A percentile compares a stretch with the other conserved stretches of the same genome.
These are phyloP conservation scores for Drosophila multiciliata DNA, from an alignment of 2,888 invertebrate genomes.

Conservation along the genomic window DNA sequence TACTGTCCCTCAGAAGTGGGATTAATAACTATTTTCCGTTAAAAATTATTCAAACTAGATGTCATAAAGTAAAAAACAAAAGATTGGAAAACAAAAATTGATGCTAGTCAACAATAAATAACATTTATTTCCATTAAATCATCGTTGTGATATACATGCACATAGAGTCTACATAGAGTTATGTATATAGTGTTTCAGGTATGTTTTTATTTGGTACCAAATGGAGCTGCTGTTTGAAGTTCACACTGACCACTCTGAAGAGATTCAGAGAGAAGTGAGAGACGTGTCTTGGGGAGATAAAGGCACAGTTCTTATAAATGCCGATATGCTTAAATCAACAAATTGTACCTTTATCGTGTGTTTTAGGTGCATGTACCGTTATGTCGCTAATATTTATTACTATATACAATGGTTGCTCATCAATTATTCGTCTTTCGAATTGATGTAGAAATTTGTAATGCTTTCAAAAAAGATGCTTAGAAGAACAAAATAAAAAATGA, in stretches of 20 bases:
- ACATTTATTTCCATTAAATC: conserved; percentile 63
- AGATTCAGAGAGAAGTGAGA: not conserved
- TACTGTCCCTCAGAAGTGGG: not conserved
- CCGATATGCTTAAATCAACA: conserved; percentile 45
- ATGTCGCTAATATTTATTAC: not conserved
- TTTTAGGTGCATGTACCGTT: conserved; percentile 23
- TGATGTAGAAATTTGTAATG: not conserved
- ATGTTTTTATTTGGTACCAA: conserved; percentile 13
- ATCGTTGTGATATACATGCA: conserved; percentile 22
- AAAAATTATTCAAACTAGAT: not conserved
- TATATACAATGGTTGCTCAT: conserved; percentile 1
- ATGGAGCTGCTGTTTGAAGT: conserved; percentile 1
- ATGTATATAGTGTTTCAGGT: not conserved
- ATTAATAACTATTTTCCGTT: not conserved
- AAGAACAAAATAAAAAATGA: no score
- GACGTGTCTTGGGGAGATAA: not conserved
- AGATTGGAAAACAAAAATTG: not conserved
- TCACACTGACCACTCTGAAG: not conserved
- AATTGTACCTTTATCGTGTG: conserved; percentile 20
- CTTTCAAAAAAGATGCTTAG: not conserved
- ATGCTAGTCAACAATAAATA: conserved; percentile 59
- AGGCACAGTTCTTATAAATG: conserved; percentile 63
- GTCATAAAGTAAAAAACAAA: not conserved
- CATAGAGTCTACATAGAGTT: conserved; percentile 12
- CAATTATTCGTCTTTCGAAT: not conserved